Evolutionary conservation across 2,797 vertebrate genomes (phyloP).

Genomic region (Ctenochaetus hawaiiensis): DNA sequence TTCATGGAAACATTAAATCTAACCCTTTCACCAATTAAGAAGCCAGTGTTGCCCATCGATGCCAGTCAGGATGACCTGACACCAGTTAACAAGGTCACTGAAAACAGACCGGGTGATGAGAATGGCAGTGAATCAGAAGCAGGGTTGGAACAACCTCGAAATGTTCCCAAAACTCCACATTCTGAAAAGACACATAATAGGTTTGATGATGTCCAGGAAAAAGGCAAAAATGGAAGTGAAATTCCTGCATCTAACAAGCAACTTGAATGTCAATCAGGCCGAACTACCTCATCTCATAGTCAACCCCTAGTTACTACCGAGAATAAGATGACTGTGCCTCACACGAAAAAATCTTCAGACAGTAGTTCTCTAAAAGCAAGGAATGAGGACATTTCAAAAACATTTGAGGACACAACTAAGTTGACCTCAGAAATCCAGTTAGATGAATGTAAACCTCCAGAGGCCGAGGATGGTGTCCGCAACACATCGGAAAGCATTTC

Average conservation of each 20-base stretch:
- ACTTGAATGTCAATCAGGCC: conserved; percentile 17
- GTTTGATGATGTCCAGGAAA: conserved; percentile 5
- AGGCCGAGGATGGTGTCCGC: neutral
- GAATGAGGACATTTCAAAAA: conserved; percentile 2
- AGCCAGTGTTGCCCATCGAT: conserved; percentile 55
- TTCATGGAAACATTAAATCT: conserved; percentile 98
- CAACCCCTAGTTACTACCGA: neutral
- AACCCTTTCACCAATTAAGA: conserved; percentile 96
- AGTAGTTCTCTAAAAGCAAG: conserved; percentile 7
- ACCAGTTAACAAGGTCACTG: neutral
- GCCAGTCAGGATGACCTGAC: conserved; percentile 1
- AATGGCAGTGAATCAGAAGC: conserved; percentile 59
- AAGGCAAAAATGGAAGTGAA: neutral
- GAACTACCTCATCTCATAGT: conserved; percentile 27
- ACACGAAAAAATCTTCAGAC: conserved; percentile 2
- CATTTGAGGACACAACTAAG: neutral
- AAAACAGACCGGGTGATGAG: conserved; percentile 26
- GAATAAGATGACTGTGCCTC: neutral
- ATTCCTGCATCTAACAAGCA: conserved; percentile 2
- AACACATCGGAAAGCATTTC: neutral
- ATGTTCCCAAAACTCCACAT: neutral
- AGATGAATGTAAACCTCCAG: neutral
- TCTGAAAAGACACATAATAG: neutral
- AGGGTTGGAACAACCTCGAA: conserved; percentile 4
- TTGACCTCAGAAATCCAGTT: conserved; percentile 8